Evolutionary conservation across 1,140 invertebrate species (phyloP).

Genomic region (Diorhabda sublineata): DNA sequence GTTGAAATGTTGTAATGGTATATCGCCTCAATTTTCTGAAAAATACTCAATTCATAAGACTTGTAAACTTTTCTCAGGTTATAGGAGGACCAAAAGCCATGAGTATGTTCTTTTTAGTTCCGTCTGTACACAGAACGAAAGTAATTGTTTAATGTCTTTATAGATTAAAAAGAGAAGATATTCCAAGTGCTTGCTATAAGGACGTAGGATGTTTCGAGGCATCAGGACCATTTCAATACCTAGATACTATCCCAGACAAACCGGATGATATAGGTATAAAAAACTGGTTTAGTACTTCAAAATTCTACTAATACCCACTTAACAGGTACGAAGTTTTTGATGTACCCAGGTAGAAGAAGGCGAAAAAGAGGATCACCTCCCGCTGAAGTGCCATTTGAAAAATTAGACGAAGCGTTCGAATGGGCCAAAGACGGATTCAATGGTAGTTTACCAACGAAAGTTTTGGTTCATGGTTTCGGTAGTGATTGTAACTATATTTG

Average conservation of each 20-base stretch:
- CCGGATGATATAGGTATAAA: conserved; percentile 70
- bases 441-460: conserved; percentile 69
- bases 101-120: too few relatives aligned
- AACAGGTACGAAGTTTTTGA: conserved; percentile 64
- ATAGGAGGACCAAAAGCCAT: too few relatives aligned
- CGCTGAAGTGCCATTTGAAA: conserved; percentile 62
- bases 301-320: background rate
- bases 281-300: background rate
- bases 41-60: too few relatives aligned
- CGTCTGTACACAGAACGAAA: too few relatives aligned
- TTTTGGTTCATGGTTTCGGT: conserved; percentile 93
- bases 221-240: conserved; percentile 83
- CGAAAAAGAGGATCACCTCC: conserved; percentile 56
- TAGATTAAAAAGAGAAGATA: conserved; percentile 57
- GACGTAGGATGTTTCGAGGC: conserved; percentile 93
- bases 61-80: too few relatives aligned
- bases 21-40: too few relatives aligned
- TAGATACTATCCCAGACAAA: conserved; percentile 83
- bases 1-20: too few relatives aligned
- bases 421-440: conserved; percentile 63
- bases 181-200: conserved; percentile 78
- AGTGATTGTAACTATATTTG: conserved; percentile 84
- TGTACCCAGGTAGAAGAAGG: conserved; percentile 54
- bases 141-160: background rate
- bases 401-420: conserved; percentile 60